Percentiles rank a stretch among this genome's conserved stretches.
Evolutionary conservation across 2,888 invertebrate genomes (phyloP).

Genomic region (Notocelia uddmanniana): DNA sequence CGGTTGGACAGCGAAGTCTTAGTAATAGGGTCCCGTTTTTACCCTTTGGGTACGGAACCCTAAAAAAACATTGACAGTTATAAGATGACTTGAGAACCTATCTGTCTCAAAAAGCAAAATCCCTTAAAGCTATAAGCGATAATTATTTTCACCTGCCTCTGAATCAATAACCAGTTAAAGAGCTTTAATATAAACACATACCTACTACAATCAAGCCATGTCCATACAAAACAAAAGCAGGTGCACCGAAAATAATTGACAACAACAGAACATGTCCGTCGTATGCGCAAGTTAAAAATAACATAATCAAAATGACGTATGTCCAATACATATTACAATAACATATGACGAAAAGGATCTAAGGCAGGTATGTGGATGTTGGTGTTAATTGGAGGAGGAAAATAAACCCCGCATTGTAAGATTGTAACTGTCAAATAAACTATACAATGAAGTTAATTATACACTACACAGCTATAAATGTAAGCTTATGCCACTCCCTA

Average conservation of each 20-base stretch:
- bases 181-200: conserved; percentile 17
- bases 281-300: neutral
- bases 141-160: conserved; percentile 7
- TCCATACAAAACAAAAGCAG: conserved; percentile 32
- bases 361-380: neutral
- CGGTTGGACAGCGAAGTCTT: too few relatives aligned
- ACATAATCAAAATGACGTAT: conserved; percentile 1
- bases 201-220: conserved; percentile 4
- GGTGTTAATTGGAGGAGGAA: conserved; percentile 18
- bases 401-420: neutral
- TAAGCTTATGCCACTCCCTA: too few relatives aligned
- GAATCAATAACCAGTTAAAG: conserved; percentile 22
- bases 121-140: neutral
- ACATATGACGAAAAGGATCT: neutral
- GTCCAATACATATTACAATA: neutral
- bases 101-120: neutral
- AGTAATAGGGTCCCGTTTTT: too few relatives aligned
- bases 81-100: neutral
- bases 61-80: too few relatives aligned
- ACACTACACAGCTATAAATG: neutral
- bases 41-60: too few relatives aligned
- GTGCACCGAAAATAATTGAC: conserved; percentile 36
- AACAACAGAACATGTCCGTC: conserved; percentile 20
- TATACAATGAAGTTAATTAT: conserved; percentile 16
- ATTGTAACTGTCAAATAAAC: conserved; percentile 20